phyloP scores from a whole-genome alignment of 1,140 invertebrate species.

The Drosophila sucinea region DNA sequence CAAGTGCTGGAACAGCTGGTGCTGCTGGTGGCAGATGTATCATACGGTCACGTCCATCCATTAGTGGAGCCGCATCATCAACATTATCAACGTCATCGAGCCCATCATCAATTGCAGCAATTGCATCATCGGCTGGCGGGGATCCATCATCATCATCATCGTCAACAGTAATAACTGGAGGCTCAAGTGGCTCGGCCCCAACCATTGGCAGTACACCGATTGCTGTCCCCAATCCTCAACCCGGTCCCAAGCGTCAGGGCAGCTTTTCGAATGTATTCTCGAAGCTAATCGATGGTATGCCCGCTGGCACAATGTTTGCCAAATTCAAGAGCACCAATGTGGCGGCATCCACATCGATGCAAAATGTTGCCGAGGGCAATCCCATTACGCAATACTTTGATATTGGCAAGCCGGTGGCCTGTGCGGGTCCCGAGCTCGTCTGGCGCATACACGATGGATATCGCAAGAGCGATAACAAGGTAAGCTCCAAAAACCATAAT shows the following conservation, averaged over 20 bases:
- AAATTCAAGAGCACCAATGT: constrained; percentile 88
- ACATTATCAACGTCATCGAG: constrained; percentile 8
- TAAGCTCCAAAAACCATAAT: constrained; percentile 83
- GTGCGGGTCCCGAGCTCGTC: constrained; percentile 94
- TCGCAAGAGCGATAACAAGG: constrained; percentile 95
- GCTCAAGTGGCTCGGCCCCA: constrained; percentile 52
- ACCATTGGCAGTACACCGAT: constrained; percentile 47
- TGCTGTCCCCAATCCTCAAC: constrained; percentile 22
- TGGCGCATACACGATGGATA: constrained; percentile 97
- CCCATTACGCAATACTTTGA: constrained; percentile 95
- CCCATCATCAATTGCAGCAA: constrained; percentile 23
- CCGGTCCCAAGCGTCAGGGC: constrained; percentile 73
- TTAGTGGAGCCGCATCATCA: constrained; percentile 38
- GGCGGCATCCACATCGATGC: constrained; percentile 82
- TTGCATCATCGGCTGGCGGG: constrained; percentile 23
- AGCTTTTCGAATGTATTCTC: constrained; percentile 82
- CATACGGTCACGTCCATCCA: constrained; percentile 47
- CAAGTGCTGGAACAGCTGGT: background rate
- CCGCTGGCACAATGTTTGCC: constrained; percentile 87
- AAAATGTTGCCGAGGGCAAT: constrained; percentile 89
- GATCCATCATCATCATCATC: constrained; percentile 21
- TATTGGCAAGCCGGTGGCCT: constrained; percentile 93
- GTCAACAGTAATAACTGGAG: constrained; percentile 22
- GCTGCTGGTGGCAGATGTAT: constrained; percentile 15
- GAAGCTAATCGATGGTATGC: constrained; percentile 83